Evolutionary conservation across 2,888 invertebrate species (phyloP), one percentile per base, ranked within the genome.

Genomic region (Rhopalosiphum nymphaeae): DNA sequence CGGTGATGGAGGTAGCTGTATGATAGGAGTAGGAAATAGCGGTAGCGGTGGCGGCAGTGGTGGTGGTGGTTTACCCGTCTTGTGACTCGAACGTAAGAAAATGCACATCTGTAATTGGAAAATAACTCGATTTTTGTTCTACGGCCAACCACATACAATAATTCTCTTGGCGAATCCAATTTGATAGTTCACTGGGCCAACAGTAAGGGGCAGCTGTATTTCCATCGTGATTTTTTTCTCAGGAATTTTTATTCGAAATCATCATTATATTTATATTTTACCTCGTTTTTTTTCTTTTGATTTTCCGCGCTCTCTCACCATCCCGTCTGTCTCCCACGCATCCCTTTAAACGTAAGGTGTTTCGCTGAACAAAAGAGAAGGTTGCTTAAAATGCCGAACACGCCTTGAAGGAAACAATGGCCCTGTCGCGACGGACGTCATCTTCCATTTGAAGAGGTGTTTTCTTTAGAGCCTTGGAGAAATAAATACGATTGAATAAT

Each of bases 91-190:
- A 67, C 87, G 49, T 29, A 61, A 87, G 61, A 87, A 89, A 93
- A 89, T 85, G 42, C 78, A 89, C 93, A 57, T 44, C 89, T n/a
- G 93, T 90, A 93, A 93, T 93, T 93, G 85, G 93, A 93, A 93
- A 93, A 93, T 89, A 90, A 90, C 93, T 93, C 89, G 85, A 89
- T 89, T 93, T 93, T 90, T 90, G 36, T 90, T 89, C 36, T 86
- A 84, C 84, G 42, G 29, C 36, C 78, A 49, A 84, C 46, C 44
- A n/a, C 86, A 49, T 57, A 92, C 44, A 88, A 85, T 86, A 84
- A 91, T 93, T 89, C 53, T 56, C 89, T 46, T 46, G 53, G 89
- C 46, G 53, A 89, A 93, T 90, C 89, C 93, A 93, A 93, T 93
- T 93, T 85, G 93, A 57, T 90, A 93, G 93, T 93, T 93, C 89